Evolutionary conservation across 2,113 vertebrate genomes (phyloP).

Genomic region (Eulemur rufifrons): DNA sequence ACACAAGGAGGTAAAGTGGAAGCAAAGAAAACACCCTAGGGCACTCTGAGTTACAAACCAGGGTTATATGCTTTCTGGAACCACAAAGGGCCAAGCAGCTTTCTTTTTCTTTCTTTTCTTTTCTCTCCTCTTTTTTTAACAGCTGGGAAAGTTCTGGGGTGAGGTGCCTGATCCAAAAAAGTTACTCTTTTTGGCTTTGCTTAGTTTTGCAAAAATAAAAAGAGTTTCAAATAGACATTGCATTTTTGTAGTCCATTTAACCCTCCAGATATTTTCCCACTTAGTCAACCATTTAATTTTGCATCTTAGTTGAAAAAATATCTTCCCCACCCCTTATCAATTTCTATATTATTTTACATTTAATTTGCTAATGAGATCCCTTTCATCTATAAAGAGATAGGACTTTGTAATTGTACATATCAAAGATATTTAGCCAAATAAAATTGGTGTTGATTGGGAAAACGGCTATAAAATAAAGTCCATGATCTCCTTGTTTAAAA

Average conservation of each 20-base stretch:
- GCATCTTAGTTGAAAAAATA: background rate
- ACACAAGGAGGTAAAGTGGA: background rate
- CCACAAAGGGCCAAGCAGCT: background rate
- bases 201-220: slow-evolving; percentile 56
- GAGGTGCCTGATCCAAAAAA: slow-evolving; percentile 32
- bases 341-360: slow-evolving; percentile 1
- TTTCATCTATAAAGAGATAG: background rate
- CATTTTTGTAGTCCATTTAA: slow-evolving; percentile 12
- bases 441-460: background rate
- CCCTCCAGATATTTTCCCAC: slow-evolving; percentile 9
- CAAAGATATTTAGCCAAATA: slow-evolving; percentile 29
- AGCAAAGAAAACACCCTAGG: background rate
- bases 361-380: background rate
- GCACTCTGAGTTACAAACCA: background rate
- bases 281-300: slow-evolving; percentile 22
- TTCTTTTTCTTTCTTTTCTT: background rate
- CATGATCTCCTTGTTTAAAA: background rate
- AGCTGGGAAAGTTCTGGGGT: slow-evolving; percentile 26
- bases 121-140: background rate
- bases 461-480: background rate
- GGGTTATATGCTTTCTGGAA: background rate
- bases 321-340: background rate
- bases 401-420: background rate
- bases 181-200: slow-evolving; percentile 28
- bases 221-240: slow-evolving; percentile 27